Base-by-base conservation (phyloP, 2,888 invertebrate genomes). In the Uropetala carovei region DNA sequence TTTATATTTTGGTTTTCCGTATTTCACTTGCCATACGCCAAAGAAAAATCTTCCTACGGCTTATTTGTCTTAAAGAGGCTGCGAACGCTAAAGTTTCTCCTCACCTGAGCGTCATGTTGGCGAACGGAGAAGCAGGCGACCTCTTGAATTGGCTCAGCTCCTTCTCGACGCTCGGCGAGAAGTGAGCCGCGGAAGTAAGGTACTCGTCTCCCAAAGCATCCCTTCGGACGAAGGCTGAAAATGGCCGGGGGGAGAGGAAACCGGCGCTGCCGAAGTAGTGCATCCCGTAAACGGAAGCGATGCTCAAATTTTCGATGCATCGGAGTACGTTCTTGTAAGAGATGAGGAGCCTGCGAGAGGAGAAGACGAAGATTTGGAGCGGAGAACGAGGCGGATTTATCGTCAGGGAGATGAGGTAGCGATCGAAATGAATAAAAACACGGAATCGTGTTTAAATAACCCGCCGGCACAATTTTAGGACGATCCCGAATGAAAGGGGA, bases 301-400 rank as follows among this genome's bases (percentile, higher is more conserved):
- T 94, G 64, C 95, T 95, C 92, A 95, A 94, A 93, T 95, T 95
- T 93, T 95, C 95, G 93, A 95, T 95, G 30, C 95, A 94, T 27
- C 95, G 94, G 22, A 95, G 94, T 85, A 95, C 94, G 93, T 95
- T 95, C 94, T 95, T 95, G 94, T 95, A 95, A 2, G 95, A 95
- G 75, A 95, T 95, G 92, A 95, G 94, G 57, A 94, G 93, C 93
- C 95, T 94, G 92, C 2, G 92, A 92, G 81, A 57, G 56, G 7
- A 68, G 22, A 68, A 14, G 68, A 68, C 5, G 43, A 43, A 68
- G 16, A 68, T 68, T 4, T 0, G 13, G 10, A 0, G 4, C 4
- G n/a, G 22, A 68, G 22, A 27, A 75, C 11, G 27, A n/a, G 75
- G 16, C 27, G 75, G 11, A 75, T 75, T 27, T 64, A n/a, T 64